phyloP scores from a whole-genome alignment of 1,140 invertebrate genomes.

The Lanistes nyassanus region DNA sequence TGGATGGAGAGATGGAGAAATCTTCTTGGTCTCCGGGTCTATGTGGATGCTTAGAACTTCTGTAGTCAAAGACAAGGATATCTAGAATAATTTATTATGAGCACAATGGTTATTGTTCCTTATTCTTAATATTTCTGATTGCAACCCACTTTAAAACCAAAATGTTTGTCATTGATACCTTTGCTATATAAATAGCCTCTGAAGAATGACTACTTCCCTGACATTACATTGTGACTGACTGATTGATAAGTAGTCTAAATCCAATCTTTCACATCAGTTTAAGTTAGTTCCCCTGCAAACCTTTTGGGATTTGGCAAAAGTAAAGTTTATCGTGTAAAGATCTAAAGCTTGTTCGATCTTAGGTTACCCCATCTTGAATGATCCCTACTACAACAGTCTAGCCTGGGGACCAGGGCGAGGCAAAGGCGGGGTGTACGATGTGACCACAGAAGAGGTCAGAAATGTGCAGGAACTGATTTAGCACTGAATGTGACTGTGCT shows the following conservation, averaged over 20 bases:
- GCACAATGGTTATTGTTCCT: too few species aligned
- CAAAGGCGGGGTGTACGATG: slow-evolving; percentile 90
- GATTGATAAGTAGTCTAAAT: neutral
- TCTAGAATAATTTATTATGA: too few species aligned
- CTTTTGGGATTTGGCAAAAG: neutral
- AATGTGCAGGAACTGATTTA: neutral
- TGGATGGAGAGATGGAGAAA: too few species aligned
- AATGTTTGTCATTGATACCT: too few species aligned
- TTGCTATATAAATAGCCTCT: too few species aligned
- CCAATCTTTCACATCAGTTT: neutral
- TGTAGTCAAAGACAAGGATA: too few species aligned
- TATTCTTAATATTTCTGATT: too few species aligned
- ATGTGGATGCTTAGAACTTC: too few species aligned
- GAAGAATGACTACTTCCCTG: too few species aligned
- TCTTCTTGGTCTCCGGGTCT: too few species aligned
- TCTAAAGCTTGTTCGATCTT: slow-evolving; percentile 30
- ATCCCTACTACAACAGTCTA: slow-evolving; percentile 82
- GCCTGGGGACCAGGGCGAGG: slow-evolving; percentile 77
- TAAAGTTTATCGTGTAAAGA: neutral
- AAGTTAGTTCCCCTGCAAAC: neutral
- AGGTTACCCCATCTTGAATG: slow-evolving; percentile 97
- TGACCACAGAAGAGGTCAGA: slow-evolving; percentile 82
- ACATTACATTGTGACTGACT: too few species aligned
- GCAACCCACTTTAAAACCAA: too few species aligned
- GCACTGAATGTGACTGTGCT: neutral